phyloP scores from a whole-genome alignment of 1,140 invertebrate genomes.

The Whitmania pigra region DNA sequence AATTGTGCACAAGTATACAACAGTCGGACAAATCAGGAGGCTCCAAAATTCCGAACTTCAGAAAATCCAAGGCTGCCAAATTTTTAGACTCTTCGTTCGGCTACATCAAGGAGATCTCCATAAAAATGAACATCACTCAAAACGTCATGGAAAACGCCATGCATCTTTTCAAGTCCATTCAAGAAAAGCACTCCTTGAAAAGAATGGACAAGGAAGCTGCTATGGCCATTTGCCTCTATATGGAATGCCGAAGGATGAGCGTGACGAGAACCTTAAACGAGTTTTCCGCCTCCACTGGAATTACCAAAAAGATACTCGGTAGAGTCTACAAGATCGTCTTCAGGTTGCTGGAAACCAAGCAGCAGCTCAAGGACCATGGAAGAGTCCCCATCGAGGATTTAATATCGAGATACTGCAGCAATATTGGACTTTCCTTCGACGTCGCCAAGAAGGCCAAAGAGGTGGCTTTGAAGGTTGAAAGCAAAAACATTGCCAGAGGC shows the following conservation, averaged over 20 bases:
- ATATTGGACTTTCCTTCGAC: neutral
- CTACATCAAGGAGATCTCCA: neutral
- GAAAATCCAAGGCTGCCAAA: no score
- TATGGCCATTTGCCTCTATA: slow-evolving; percentile 94
- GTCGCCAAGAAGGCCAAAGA: neutral
- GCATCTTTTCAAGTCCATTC: slow-evolving; percentile 84
- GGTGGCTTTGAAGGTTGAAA: neutral
- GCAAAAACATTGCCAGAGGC: neutral
- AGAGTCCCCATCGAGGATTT: neutral
- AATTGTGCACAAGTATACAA: slow-evolving; percentile 95
- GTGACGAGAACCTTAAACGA: slow-evolving; percentile 94
- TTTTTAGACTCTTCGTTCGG: neutral
- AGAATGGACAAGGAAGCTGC: slow-evolving; percentile 92
- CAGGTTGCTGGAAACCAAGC: neutral
- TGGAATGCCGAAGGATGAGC: slow-evolving; percentile 94
- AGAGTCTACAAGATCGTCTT: neutral
- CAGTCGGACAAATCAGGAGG: slow-evolving; percentile 47
- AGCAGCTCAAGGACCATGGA: neutral
- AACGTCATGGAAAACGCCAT: slow-evolving; percentile 65
- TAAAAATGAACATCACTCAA: neutral
- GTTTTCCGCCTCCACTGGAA: neutral
- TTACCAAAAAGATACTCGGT: neutral
- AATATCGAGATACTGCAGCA: neutral
- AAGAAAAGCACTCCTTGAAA: slow-evolving; percentile 89
- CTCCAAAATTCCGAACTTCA: no score